These are phyloP conservation scores for Siphlonurus alternatus DNA, from an alignment of 2,888 invertebrate genomes.

Conservation along the genomic window DNA sequence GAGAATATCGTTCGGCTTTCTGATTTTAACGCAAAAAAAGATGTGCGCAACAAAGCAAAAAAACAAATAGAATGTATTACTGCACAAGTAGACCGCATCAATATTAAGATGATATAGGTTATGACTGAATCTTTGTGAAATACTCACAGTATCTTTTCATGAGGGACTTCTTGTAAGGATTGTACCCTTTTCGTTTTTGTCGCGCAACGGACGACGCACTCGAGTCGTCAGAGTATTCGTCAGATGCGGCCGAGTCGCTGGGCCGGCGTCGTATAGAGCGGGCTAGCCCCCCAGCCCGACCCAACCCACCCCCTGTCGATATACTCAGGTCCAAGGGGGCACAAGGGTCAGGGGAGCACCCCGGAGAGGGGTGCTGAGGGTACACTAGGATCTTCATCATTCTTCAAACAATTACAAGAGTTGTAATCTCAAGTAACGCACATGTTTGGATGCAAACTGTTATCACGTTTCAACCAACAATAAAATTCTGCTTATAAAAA, in stretches of 20 bases:
- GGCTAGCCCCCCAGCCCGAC: constrained; percentile 22
- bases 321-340: constrained; percentile 57
- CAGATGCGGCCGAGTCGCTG: constrained; percentile 64
- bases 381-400: not conserved
- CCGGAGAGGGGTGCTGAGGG: not conserved
- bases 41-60: not conserved
- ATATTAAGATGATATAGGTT: not conserved
- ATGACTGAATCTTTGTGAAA: not conserved
- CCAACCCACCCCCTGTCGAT: constrained; percentile 22
- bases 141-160: constrained; percentile 90
- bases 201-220: constrained; percentile 22
- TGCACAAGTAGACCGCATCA: not conserved
- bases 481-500: too few species aligned
- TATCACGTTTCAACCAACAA: too few species aligned
- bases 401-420: too few species aligned
- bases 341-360: constrained; percentile 15
- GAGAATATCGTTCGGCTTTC: not conserved
- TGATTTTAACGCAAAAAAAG: not conserved
- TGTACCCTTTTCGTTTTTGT: constrained; percentile 39
- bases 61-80: not conserved
- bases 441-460: too few species aligned
- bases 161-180: constrained; percentile 77
- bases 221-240: constrained; percentile 27
- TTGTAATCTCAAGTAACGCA: too few species aligned
- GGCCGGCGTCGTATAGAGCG: constrained; percentile 45